These are phyloP conservation scores for Caenorhabditis imperialis DNA, from an alignment of 2,888 invertebrate species.

Conservation along the genomic window DNA sequence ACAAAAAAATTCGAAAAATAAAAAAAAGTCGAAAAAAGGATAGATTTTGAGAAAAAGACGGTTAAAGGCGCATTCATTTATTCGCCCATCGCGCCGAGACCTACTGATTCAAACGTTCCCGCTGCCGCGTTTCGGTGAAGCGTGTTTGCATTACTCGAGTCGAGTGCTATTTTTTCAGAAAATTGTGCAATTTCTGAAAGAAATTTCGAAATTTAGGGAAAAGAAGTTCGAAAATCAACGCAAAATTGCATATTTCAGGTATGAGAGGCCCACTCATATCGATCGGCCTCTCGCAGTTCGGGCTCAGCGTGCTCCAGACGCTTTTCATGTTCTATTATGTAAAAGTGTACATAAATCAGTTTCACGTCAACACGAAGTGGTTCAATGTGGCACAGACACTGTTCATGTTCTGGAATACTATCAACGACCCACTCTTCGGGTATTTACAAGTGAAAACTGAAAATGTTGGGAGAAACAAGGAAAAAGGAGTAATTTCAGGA, in stretches of 20 bases:
- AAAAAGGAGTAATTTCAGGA: constrained; percentile 50
- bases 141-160: constrained; percentile 9
- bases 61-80: constrained; percentile 38
- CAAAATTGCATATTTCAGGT: constrained; percentile 1
- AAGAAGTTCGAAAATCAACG: not conserved
- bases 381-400: constrained; percentile 79
- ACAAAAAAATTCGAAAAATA: not conserved
- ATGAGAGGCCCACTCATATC: constrained; percentile 43
- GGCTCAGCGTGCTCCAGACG: constrained; percentile 67
- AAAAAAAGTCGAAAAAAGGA: constrained; percentile 28
- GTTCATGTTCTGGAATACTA: constrained; percentile 80
- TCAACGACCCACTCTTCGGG: constrained; percentile 80
- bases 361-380: constrained; percentile 79
- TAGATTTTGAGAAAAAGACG: constrained; percentile 35
- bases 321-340: constrained; percentile 80
- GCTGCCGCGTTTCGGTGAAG: constrained; percentile 10
- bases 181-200: not conserved
- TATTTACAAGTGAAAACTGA: constrained; percentile 72
- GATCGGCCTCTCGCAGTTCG: constrained; percentile 61
- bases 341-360: constrained; percentile 79
- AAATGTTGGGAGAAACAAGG: not conserved
- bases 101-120: constrained; percentile 21
- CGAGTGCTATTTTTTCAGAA: no score
- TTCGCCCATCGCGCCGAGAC: constrained; percentile 39
- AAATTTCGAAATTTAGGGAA: not conserved